Base-by-base conservation (phyloP, 2,888 invertebrate genomes). In the Netelia inedita region DNA sequence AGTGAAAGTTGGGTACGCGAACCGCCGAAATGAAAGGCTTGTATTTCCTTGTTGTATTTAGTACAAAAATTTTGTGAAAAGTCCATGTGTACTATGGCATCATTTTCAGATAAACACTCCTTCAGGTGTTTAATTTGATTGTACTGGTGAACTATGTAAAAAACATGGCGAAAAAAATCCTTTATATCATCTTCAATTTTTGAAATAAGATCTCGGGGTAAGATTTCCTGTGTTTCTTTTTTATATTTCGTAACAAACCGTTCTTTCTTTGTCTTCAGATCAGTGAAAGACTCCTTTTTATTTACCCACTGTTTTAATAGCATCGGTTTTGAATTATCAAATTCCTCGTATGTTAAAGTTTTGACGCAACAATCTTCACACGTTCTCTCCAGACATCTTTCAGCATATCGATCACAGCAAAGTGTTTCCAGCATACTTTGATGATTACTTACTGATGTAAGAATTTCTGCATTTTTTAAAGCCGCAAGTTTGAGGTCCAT, bases 21-120 rank as follows among this genome's bases (percentile, higher is more conserved):
- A 35, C 84, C 85, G 16, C 85, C 82, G 68, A 85, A 85, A 81
- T 87, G 85, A 61, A 81, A 86, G 14, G 69, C 43, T 57, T 86
- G 83, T 19, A 86, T 76, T 80, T 85, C 86, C 55, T 79, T 63
- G 72, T 71, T 72, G 74, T 81, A 81, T 71, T 74, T 80, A 28
- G 80, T 80, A 28, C 50, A 41, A 63, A 63, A 80, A 55, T 75
- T 75, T 55, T 81, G 66, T 9, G 75, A 76, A 35, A 81, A 81
- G 28, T 85, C 83, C 85, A 85, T 85, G 71, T 86, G 79, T 19
- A 86, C 68, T 11, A 80, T 28, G 41, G 57, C 83, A 59, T 86
- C 82, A 57, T 72, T 79, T 82, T 78, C 84, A 59, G 86, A 57
- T 21, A 86, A 41, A 19, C 59, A 72, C 61, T 85, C 74, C 55